Evolutionary conservation across 2,113 vertebrate genomes (phyloP), one percentile per base, ranked within the genome.

Genomic region (Pituophis catenifer): DNA sequence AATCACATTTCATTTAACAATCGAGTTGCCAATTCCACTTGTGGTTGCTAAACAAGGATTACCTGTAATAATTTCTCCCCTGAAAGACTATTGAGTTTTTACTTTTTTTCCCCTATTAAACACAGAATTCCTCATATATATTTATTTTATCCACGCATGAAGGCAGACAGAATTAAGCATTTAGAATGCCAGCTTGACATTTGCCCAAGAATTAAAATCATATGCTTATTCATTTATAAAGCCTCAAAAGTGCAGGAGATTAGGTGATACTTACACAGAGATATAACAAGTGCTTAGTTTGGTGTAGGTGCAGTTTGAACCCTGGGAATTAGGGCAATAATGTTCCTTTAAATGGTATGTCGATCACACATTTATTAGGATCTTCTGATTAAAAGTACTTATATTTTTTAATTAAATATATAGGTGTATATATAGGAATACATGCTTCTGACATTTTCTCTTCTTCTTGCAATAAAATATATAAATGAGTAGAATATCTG

Each of bases 181-280:
- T 38, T 10, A 38, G 53, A 9, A 24, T 88, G 4, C 26, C 89
- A 90, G 86, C 26, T 92, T 92, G 86, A 11, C 13, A 24, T 62
- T 86, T 91, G 29, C 8, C 26, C 23, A 44, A 75, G 4, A 2
- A 87, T 58, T 54, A 58, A 65, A 90, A 8, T 65, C n/a, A 91
- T 10, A 3, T 38, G 54, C 59, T 75, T 86, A 24, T 88, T 89
- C 59, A 89, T 92, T 92, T 92, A 75, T 15, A 92, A 92, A 92
- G 50, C 58, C 48, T 75, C n/a, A 38, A 65, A 88, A 70, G 24
- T 54, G 17, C 86, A 54, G 86, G 91, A 65, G 58, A 92, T 88
- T 88, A 75, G n/a, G 54, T 24, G 12, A 54, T 75, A 54, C 86
- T 92, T 92, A 89, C 0, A 55, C 12, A 3, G n/a, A 70, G 38